Evolutionary conservation across 2,888 invertebrate species (phyloP), one percentile per base, ranked within the genome.

Genomic region (Stictocephala bisonia): DNA sequence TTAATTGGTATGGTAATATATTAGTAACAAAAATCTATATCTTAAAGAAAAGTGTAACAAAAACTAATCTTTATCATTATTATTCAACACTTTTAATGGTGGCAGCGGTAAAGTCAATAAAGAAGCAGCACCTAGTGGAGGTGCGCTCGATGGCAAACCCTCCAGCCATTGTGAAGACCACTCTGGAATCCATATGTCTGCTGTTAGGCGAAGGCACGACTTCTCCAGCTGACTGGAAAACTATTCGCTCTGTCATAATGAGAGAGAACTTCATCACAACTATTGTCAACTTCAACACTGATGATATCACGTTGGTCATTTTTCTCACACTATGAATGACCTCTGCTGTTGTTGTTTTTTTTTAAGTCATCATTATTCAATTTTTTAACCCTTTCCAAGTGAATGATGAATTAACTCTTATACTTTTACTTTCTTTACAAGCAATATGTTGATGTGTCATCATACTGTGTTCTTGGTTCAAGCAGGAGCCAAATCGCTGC

Each of bases 201-300:
- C 90, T 99, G 83, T 92, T 99, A 82, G 98, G 98, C 79, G 99
- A 99, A 87, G 95, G 94, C 84, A 96, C 97, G 81, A 94, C 77
- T 2, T 50, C 60, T 13, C 72, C 72, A 3, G 74, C 94, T 80
- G 99, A 99, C 86, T 99, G 99, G 99, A 99, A 97, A 88, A 93
- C 96, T 79, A 97, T 97, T 85, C 93, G 96, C 82, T 93, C 95
- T 80, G 95, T 99, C 86, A 94, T 99, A 87, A 97, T 99, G 93
- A 90, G 96, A 83, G 99, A 99, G 87, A 99, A 99, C 89, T 98
- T 98, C 90, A 97, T 98, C 89, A 94, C 93, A 87, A 94, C 95
- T 84, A 96, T 98, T 87, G 95, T 98, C 88, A 96, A 96, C 90
- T 99, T 97, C 90, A 94, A 94, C 88, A 98, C 99, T 81, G 99